These are phyloP conservation scores for Fistularia commersonii DNA, from an alignment of 2,797 vertebrate species.

Conservation along the genomic window DNA sequence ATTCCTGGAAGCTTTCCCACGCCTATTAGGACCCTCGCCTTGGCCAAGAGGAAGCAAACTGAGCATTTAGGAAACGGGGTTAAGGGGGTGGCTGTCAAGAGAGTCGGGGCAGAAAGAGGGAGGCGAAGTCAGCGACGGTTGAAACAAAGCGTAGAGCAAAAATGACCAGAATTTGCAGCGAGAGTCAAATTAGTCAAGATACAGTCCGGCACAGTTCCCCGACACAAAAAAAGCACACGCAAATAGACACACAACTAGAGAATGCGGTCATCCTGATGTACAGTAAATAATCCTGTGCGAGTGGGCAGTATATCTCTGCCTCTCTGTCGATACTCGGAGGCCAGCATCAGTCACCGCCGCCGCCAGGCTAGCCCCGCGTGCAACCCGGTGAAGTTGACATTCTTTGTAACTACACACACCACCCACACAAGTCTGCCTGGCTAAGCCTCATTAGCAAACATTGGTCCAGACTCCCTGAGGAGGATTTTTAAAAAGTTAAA, in stretches of 20 bases:
- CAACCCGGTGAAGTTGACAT: slow-evolving; percentile 46
- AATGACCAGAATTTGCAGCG: slow-evolving; percentile 18
- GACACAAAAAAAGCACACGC: slow-evolving; percentile 13
- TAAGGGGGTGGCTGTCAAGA: slow-evolving; percentile 19
- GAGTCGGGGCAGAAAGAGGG: slow-evolving; percentile 19
- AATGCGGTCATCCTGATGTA: slow-evolving; percentile 34
- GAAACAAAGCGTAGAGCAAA: slow-evolving; percentile 15
- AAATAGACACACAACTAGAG: slow-evolving; percentile 11
- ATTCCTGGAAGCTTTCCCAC: slow-evolving; percentile 5
- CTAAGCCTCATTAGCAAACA: slow-evolving; percentile 41
- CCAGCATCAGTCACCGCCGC: slow-evolving; percentile 32
- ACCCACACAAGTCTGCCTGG: slow-evolving; percentile 28
- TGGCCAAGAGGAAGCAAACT: slow-evolving; percentile 3
- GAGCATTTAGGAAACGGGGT: slow-evolving; percentile 3
- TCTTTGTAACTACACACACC: slow-evolving; percentile 41
- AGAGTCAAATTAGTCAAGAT: slow-evolving; percentile 34
- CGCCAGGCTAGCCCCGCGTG: slow-evolving; percentile 22
- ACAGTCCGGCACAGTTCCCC: slow-evolving; percentile 21
- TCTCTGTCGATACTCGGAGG: slow-evolving; percentile 38
- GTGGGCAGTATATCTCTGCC: slow-evolving; percentile 37
- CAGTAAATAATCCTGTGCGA: slow-evolving; percentile 33
- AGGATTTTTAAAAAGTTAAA: slow-evolving; percentile 15
- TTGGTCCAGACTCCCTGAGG: slow-evolving; percentile 36
- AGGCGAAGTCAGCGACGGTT: slow-evolving; percentile 19
- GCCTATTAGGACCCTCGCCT: slow-evolving; percentile 14